These are phyloP conservation scores for Acanthoscelides obtectus DNA, from an alignment of 2,888 invertebrate genomes.

Conservation along the genomic window DNA sequence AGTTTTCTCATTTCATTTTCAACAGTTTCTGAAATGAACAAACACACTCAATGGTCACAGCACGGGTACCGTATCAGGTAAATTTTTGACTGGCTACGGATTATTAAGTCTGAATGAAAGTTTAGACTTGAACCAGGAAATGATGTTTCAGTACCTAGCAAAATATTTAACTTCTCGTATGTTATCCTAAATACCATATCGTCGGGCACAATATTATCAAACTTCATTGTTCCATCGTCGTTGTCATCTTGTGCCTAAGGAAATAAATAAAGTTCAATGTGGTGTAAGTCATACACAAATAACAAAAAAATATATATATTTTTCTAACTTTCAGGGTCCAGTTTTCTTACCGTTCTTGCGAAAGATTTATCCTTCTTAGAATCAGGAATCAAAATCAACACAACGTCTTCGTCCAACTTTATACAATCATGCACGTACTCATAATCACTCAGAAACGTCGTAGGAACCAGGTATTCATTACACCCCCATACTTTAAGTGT, in stretches of 20 bases:
- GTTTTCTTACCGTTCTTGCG: constrained; percentile 64
- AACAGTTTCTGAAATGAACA: constrained; percentile 62
- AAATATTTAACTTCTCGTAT: constrained; percentile 78
- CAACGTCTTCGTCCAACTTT: constrained; percentile 85
- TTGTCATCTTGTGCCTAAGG: constrained; percentile 70
- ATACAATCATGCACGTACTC: constrained; percentile 92
- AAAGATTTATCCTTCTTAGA: constrained; percentile 64
- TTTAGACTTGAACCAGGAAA: no score
- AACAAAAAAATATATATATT: no score
- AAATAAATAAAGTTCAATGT: constrained; percentile 6
- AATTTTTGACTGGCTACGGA: no score
- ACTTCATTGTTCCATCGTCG: constrained; percentile 65
- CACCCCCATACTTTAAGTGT: constrained; percentile 77
- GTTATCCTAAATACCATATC: constrained; percentile 71
- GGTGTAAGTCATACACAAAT: neutral
- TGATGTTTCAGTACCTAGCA: constrained; percentile 58
- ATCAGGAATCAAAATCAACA: constrained; percentile 62
- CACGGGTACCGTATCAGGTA: no score
- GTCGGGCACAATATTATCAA: constrained; percentile 76
- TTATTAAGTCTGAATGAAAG: no score
- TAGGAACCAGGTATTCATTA: constrained; percentile 82
- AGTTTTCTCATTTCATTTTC: constrained; percentile 78
- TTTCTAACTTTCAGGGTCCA: no score
- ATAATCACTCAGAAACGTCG: constrained; percentile 80
- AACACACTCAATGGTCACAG: no score